Conservation (phyloP, 2,113 vertebrate species). For the Gymnarchus niloticus region DNA sequence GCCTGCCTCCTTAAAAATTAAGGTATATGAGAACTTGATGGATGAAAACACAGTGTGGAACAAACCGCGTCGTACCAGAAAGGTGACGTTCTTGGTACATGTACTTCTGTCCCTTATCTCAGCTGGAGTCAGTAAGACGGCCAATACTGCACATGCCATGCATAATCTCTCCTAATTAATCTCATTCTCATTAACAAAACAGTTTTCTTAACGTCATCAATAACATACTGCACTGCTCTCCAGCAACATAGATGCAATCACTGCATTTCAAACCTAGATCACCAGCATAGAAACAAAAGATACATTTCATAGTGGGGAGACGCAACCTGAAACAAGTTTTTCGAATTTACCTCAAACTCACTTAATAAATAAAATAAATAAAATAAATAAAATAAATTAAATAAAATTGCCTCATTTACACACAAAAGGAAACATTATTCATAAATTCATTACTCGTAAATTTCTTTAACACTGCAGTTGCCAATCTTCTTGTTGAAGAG, state of each 20-base stretch:
- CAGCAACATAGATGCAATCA: neutral
- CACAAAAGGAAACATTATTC: neutral
- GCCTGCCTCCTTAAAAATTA: neutral
- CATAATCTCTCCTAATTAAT: conserved; percentile 16
- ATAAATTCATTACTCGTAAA: neutral
- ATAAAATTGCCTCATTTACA: neutral
- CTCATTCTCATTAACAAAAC: neutral
- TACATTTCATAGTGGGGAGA: neutral
- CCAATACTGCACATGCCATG: neutral
- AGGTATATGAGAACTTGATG: neutral
- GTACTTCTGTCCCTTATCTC: neutral
- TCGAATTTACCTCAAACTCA: neutral
- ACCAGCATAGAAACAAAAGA: neutral
- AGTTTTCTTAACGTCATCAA: neutral
- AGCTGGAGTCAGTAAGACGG: neutral
- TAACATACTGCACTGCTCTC: neutral
- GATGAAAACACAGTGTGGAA: neutral
- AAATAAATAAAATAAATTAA: neutral
- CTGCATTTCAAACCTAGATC: neutral
- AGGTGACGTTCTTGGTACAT: neutral
- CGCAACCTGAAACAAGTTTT: neutral
- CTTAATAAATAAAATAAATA: no score
- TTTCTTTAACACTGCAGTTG: neutral
- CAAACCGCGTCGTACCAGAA: neutral
- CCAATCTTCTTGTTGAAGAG: neutral